Conservation (phyloP, 2,797 vertebrate genomes). For the Trematomus bernacchii region DNA sequence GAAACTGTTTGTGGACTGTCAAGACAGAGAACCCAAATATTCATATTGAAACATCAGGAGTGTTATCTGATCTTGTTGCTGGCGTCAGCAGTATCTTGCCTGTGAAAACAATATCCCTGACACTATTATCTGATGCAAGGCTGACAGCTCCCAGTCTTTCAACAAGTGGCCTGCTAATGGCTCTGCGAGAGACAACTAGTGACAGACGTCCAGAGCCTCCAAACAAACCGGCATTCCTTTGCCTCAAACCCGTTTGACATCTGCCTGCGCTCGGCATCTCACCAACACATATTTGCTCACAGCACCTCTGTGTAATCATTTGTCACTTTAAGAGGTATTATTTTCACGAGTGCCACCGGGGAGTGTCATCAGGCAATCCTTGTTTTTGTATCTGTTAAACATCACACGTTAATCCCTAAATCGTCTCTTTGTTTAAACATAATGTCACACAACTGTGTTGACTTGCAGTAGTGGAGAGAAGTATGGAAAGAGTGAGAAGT, state of each 20-base stretch:
- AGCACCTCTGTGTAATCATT: conserved; percentile 60
- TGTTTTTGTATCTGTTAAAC: conserved; percentile 28
- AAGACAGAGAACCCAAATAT: conserved; percentile 38
- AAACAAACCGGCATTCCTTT: conserved; percentile 78
- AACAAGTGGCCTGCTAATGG: conserved; percentile 77
- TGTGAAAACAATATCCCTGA: conserved; percentile 68
- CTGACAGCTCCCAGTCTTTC: conserved; percentile 78
- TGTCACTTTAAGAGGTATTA: conserved; percentile 53
- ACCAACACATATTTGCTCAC: conserved; percentile 69
- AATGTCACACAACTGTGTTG: conserved; percentile 45
- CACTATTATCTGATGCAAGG: conserved; percentile 69
- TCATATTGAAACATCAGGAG: conserved; percentile 42
- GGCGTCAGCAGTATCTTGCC: conserved; percentile 65
- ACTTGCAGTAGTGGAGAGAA: conserved; percentile 44
- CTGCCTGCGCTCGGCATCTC: conserved; percentile 66
- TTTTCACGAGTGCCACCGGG: conserved; percentile 29
- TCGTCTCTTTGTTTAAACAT: conserved; percentile 26
- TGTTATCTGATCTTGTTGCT: conserved; percentile 62
- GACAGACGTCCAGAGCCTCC: conserved; percentile 75
- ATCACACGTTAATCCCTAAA: conserved; percentile 17
- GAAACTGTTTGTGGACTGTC: conserved; percentile 30
- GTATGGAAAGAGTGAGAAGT: conserved; percentile 74
- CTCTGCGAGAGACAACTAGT: conserved; percentile 67
- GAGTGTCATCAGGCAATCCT: conserved; percentile 34
- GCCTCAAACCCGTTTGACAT: conserved; percentile 80